Evolutionary conservation across 2,113 vertebrate genomes (phyloP).

Genomic region (Ranitomeya variabilis): DNA sequence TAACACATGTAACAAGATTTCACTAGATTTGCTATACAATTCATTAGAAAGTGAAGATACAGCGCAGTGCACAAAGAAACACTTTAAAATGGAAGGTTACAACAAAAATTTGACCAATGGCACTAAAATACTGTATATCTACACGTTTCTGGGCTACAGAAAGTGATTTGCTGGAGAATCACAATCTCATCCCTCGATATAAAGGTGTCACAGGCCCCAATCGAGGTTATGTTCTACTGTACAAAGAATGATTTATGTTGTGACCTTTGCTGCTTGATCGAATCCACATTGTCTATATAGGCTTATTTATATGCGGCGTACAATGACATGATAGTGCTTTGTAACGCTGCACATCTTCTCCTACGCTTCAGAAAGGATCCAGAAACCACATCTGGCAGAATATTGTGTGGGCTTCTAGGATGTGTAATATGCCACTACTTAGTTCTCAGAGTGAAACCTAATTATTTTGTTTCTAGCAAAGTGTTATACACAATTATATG

Average conservation of each 20-base stretch:
- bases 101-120: background rate
- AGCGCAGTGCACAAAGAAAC: conserved; percentile 1
- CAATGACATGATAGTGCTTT: background rate
- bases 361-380: background rate
- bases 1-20: conserved; percentile 28
- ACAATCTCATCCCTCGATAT: background rate
- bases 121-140: background rate
- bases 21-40: background rate
- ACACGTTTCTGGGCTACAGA: background rate
- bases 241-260: background rate
- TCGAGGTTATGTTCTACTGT: background rate
- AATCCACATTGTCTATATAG: background rate
- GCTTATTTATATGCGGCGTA: background rate
- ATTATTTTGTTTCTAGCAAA: too few species aligned
- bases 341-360: background rate
- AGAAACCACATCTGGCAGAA: background rate
- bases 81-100: background rate
- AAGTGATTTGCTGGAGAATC: background rate
- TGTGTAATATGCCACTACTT: too few species aligned
- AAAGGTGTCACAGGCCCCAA: background rate
- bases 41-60: background rate
- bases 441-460: too few species aligned
- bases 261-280: background rate
- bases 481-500: too few species aligned
- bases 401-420: too few species aligned